These are phyloP conservation scores for Jordanella pulchra DNA, from an alignment of 2,797 vertebrate genomes.

Conservation along the genomic window DNA sequence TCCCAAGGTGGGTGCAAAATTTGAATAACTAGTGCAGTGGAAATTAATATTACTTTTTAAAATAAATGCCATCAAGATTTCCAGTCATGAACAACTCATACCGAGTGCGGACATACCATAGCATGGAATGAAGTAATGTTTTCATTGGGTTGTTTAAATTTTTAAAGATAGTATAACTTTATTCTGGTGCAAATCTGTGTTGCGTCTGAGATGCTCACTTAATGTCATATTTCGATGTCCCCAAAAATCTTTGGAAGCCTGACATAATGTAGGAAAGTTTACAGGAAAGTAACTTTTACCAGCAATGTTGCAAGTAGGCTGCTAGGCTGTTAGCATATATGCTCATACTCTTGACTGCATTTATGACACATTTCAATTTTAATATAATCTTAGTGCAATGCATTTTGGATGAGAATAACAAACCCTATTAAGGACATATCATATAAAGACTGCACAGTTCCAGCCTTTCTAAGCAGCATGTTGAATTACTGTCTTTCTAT, in stretches of 20 bases:
- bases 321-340: neutral
- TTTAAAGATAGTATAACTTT: neutral
- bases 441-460: neutral
- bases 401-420: conserved; percentile 3
- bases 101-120: neutral
- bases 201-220: neutral
- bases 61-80: neutral
- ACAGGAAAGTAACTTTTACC: neutral
- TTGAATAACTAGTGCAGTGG: neutral
- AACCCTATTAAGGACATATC: neutral
- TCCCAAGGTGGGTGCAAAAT: neutral
- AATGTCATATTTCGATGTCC: neutral
- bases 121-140: neutral
- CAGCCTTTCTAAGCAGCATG: neutral
- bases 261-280: neutral
- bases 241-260: neutral
- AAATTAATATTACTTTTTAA: neutral
- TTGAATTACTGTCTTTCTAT: neutral
- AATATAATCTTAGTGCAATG: conserved; percentile 1
- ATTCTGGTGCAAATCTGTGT: neutral
- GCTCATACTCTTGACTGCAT: neutral
- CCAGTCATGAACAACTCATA: neutral
- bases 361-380: neutral
- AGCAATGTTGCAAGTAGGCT: neutral
- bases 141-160: neutral